These are phyloP conservation scores for Pyrrhopygopsis socrates DNA, from an alignment of 2,888 invertebrate genomes.

Conservation along the genomic window DNA sequence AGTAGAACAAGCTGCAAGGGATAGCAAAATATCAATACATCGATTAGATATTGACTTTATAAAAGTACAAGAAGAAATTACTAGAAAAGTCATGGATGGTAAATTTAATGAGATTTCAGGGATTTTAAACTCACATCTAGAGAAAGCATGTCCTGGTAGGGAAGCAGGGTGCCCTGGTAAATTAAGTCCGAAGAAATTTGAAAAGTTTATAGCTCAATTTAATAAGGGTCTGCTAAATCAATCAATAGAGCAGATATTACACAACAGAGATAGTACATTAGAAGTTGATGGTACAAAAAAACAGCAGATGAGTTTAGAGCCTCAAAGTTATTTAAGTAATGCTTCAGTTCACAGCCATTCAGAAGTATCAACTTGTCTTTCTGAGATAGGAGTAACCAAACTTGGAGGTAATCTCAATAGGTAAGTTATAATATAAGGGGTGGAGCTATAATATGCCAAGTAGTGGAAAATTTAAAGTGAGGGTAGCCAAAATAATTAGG, in stretches of 20 bases:
- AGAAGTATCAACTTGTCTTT: conserved; percentile 28
- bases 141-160: conserved; percentile 11
- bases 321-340: conserved; percentile 14
- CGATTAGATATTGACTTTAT: conserved; percentile 15
- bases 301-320: conserved; percentile 3
- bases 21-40: conserved; percentile 1
- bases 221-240: conserved; percentile 1
- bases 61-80: conserved; percentile 2
- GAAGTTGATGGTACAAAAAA: conserved; percentile 6
- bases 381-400: conserved; percentile 28
- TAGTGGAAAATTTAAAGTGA: conserved; percentile 26
- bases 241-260: conserved; percentile 7
- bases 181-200: conserved; percentile 6
- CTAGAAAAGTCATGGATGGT: conserved; percentile 10
- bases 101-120: conserved; percentile 21
- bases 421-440: conserved; percentile 28
- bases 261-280: conserved; percentile 4
- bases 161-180: conserved; percentile 6
- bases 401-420: conserved; percentile 26
- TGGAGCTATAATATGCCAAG: conserved; percentile 18
- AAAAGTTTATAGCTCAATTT: conserved; percentile 2
- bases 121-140: background rate
- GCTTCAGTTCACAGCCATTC: conserved; percentile 9
- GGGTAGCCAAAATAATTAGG: conserved; percentile 27
- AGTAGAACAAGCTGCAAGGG: conserved; percentile 8